Conservation (phyloP, 2,797 vertebrate genomes). For the Calcarius lapponicus region DNA sequence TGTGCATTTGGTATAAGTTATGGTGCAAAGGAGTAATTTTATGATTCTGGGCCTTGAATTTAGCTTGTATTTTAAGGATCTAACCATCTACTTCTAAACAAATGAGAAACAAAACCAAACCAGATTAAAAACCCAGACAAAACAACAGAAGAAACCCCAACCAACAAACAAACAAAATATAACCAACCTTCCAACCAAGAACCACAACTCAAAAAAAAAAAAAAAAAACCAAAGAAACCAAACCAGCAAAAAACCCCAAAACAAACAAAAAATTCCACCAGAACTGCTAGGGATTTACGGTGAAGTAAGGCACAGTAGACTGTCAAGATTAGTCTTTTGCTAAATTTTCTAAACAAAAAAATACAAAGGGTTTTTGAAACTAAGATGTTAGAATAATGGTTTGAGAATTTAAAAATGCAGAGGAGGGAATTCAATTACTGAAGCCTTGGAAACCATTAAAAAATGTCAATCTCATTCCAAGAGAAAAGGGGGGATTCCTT, state of each 20-base stretch:
- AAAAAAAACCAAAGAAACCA: neutral
- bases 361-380: neutral
- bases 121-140: accelerated
- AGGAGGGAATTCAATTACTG: slow-evolving; percentile 22
- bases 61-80: neutral
- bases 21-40: neutral
- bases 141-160: neutral
- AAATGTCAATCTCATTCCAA: neutral
- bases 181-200: neutral
- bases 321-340: neutral
- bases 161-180: neutral
- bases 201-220: neutral
- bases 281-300: too few relatives aligned
- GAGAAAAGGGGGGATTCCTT: neutral
- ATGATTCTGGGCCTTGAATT: neutral
- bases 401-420: slow-evolving; percentile 26
- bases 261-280: neutral
- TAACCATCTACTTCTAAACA: neutral
- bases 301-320: neutral
- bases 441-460: slow-evolving; percentile 13
- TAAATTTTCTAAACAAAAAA: slow-evolving; percentile 4
- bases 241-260: accelerated
- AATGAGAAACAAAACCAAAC: neutral
- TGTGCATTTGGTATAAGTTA: neutral
- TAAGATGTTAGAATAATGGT: slow-evolving; percentile 28